These are phyloP conservation scores for Solea senegalensis DNA, from an alignment of 2,113 vertebrate species.

Conservation along the genomic window DNA sequence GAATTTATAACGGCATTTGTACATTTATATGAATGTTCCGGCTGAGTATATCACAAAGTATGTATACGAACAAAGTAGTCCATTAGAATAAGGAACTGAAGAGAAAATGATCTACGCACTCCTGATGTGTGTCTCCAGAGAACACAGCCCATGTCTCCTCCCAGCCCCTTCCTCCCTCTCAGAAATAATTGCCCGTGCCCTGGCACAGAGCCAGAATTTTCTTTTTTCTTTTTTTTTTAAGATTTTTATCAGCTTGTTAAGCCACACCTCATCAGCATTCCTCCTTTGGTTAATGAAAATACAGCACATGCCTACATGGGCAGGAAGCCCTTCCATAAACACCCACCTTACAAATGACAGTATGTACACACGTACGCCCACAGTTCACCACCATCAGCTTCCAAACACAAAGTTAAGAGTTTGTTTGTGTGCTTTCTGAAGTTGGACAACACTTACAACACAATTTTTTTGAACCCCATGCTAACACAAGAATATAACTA, in stretches of 20 bases:
- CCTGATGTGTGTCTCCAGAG: conserved; percentile 23
- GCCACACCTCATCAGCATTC: conserved; percentile 69
- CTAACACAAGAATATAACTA: too few relatives aligned
- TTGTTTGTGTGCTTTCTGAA: too few relatives aligned
- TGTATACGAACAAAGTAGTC: not conserved
- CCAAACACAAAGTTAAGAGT: not conserved
- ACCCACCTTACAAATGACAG: conserved; percentile 6
- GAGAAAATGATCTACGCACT: conserved; percentile 34
- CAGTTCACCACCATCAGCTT: not conserved
- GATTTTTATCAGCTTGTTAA: conserved; percentile 67
- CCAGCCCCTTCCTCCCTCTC: conserved; percentile 36
- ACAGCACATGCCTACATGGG: conserved; percentile 24
- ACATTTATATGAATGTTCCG: too few relatives aligned
- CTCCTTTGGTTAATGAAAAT: conserved; percentile 63
- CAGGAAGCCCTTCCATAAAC: conserved; percentile 16
- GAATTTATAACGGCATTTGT: too few relatives aligned
- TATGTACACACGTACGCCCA: not conserved
- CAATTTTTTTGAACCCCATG: too few relatives aligned
- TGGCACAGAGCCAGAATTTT: too few relatives aligned
- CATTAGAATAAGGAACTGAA: conserved; percentile 5
- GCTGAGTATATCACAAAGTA: not conserved
- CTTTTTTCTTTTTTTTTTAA: too few relatives aligned
- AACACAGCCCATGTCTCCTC: conserved; percentile 24
- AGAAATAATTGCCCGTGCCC: conserved; percentile 63
- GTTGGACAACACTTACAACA: too few relatives aligned